Evolutionary conservation across 2,113 vertebrate genomes (phyloP).

Genomic region (Copsychus sechellarum): DNA sequence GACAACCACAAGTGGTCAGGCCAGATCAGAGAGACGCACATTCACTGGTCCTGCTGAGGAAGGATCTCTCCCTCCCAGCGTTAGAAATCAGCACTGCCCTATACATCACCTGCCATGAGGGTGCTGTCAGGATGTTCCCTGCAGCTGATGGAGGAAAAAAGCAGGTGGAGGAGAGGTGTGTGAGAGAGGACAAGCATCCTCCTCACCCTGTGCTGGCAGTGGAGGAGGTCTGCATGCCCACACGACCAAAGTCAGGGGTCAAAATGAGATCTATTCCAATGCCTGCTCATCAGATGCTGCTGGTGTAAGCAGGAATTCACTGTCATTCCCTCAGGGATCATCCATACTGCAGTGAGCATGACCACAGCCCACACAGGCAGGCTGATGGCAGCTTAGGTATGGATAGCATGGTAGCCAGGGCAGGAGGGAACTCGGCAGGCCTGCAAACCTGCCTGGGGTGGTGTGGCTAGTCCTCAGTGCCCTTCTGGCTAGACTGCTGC

Average conservation of each 20-base stretch:
- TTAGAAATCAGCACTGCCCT: neutral
- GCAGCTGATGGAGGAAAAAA: neutral
- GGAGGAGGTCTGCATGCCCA: neutral
- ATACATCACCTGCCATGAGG: rapidly evolving
- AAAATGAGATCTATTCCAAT: neutral
- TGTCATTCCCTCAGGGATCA: neutral
- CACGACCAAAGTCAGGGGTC: rapidly evolving
- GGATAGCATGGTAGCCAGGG: neutral
- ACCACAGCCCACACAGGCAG: neutral
- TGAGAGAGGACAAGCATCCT: neutral
- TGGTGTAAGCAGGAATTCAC: neutral
- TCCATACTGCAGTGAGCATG: neutral
- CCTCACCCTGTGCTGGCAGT: neutral
- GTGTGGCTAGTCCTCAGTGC: neutral
- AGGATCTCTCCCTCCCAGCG: neutral
- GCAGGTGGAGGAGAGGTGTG: neutral
- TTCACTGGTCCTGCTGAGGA: neutral
- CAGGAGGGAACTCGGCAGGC: neutral
- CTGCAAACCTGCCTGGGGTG: neutral
- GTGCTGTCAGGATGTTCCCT: neutral
- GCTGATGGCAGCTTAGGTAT: neutral
- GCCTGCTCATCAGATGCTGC: neutral
- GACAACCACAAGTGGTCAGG: neutral
- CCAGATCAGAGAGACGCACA: neutral
- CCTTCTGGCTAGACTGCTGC: neutral